Conservation (phyloP, 2,113 vertebrate genomes). For the Malurus alboscapulatus region DNA sequence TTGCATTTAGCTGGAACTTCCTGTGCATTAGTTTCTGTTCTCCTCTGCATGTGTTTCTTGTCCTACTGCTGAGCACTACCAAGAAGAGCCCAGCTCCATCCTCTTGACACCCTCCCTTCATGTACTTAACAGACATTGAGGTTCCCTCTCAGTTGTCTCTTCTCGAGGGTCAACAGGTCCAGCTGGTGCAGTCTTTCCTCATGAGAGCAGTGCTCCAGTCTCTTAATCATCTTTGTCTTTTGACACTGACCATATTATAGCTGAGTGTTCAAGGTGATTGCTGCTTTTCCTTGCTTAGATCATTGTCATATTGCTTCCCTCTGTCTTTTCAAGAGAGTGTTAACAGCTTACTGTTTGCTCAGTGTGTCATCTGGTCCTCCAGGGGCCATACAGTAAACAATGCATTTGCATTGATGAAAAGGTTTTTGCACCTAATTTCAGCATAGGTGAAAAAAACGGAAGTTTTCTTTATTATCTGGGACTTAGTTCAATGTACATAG, state of each 20-base stretch:
- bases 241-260: accelerated
- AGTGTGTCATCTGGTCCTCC: background rate
- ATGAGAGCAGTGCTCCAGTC: background rate
- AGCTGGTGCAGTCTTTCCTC: background rate
- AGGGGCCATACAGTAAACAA: background rate
- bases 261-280: background rate
- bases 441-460: background rate
- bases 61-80: background rate
- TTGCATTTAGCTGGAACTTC: background rate
- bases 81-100: background rate
- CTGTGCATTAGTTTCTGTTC: background rate
- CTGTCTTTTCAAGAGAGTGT: background rate
- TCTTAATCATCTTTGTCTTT: background rate
- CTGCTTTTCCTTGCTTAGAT: background rate
- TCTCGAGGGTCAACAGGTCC: background rate
- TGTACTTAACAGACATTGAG: background rate
- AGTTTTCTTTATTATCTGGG: background rate
- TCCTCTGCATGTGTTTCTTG: background rate
- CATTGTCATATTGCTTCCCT: background rate
- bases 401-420: background rate
- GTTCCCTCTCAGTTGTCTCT: background rate
- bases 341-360: background rate
- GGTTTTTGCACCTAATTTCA: background rate
- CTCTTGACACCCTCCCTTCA: background rate
- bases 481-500: background rate